phyloP scores from a whole-genome alignment of 2,888 invertebrate species.

The Marasmarcha lunaedactyla region DNA sequence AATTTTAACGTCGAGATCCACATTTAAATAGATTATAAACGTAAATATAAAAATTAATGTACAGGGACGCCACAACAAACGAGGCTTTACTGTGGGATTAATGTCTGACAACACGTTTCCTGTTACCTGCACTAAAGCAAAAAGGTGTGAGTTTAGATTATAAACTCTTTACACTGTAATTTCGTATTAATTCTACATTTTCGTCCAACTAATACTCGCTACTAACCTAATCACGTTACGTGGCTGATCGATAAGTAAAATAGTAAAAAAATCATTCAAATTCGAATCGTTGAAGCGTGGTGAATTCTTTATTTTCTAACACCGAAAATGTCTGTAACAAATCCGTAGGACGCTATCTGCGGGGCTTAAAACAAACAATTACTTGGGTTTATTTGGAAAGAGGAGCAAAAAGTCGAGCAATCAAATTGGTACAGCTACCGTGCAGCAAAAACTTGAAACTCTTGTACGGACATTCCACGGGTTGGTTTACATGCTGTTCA shows the following conservation, averaged over 20 bases:
- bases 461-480: conserved; percentile 40
- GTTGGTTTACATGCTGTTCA: conserved; percentile 10
- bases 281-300: conserved; percentile 39
- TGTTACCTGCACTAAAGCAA: conserved; percentile 61
- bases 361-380: conserved; percentile 68
- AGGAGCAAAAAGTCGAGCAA: conserved; percentile 60
- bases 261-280: conserved; percentile 14
- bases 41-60: no score
- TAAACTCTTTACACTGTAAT: conserved; percentile 44
- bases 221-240: not conserved
- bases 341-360: conserved; percentile 58
- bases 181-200: conserved; percentile 60
- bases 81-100: conserved; percentile 35
- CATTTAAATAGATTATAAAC: no score
- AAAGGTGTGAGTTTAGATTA: no score
- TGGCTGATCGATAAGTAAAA: not conserved
- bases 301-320: conserved; percentile 58
- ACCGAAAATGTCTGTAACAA: conserved; percentile 55
- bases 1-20: no score
- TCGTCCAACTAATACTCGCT: conserved; percentile 27
- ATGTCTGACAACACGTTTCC: conserved; percentile 64
- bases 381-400: conserved; percentile 64
- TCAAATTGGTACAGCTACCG: conserved; percentile 62
- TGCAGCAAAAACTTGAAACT: conserved; percentile 51
- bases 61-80: not conserved